Conservation (phyloP, 2,113 vertebrate species). For the Burhinus bistriatus region DNA sequence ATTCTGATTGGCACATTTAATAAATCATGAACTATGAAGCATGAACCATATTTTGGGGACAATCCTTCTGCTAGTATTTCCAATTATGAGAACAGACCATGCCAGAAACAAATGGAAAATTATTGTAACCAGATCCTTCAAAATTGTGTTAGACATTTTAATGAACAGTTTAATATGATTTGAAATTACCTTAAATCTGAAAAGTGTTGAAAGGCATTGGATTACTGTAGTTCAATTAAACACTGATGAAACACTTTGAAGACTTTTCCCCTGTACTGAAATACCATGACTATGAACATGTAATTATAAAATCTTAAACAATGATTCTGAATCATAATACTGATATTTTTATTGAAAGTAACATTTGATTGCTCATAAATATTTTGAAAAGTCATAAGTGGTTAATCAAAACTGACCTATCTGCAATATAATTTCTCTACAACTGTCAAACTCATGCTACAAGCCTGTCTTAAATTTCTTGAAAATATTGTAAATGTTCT, state of each 20-base stretch:
- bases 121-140: constrained; percentile 30
- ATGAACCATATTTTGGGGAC: neutral
- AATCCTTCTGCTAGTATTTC: neutral
- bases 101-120: constrained; percentile 51
- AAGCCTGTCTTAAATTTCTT: neutral
- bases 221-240: constrained; percentile 5
- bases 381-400: neutral
- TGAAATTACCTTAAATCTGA: constrained; percentile 6
- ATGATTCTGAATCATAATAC: neutral
- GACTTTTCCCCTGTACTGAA: neutral
- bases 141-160: constrained; percentile 13
- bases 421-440: neutral
- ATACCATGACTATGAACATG: neutral
- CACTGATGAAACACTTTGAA: neutral
- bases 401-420: neutral
- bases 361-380: neutral
- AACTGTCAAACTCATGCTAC: neutral
- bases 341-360: constrained; percentile 18
- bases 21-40: neutral
- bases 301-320: constrained; percentile 21
- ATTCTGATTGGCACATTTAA: neutral
- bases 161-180: constrained; percentile 28
- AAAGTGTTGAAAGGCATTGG: constrained; percentile 19
- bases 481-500: neutral
- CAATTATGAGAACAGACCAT: constrained; percentile 1